Conservation (phyloP, 2,113 vertebrate genomes). For the Trichomycterus rosablanca region DNA sequence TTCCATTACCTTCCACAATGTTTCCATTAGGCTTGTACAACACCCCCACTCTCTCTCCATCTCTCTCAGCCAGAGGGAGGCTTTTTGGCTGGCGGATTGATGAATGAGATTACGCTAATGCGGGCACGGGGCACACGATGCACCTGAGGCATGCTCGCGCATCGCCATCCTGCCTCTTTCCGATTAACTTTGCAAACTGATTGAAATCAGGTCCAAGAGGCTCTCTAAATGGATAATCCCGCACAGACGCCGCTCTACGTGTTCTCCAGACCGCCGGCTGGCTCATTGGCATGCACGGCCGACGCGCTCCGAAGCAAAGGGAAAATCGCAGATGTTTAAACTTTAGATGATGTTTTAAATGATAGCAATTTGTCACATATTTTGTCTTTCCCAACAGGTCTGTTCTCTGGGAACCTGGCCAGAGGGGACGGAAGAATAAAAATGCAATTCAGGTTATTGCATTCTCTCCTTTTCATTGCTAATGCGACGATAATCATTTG, state of each 20-base stretch:
- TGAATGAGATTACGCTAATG: conserved; percentile 46
- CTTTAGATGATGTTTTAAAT: conserved; percentile 19
- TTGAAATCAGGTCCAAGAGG: conserved; percentile 37
- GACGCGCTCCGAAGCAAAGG: background rate
- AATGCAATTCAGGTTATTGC: background rate
- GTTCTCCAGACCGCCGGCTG: conserved; percentile 11
- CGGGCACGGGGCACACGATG: conserved; percentile 21
- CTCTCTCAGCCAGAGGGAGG: conserved; percentile 9
- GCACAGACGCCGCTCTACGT: conserved; percentile 25
- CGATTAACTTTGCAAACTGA: conserved; percentile 40
- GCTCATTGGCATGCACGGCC: conserved; percentile 11
- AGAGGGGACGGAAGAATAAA: background rate
- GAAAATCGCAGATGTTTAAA: conserved; percentile 20
- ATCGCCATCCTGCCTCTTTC: conserved; percentile 32
- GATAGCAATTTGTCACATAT: conserved; percentile 19
- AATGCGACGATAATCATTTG: conserved; percentile 20
- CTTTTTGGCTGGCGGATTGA: conserved; percentile 38
- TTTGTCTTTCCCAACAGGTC: background rate
- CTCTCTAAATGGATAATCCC: conserved; percentile 36
- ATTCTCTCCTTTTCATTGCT: conserved; percentile 1
- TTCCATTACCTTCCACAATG: conserved; percentile 11
- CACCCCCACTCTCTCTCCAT: background rate
- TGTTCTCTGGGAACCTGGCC: background rate
- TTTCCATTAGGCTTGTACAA: conserved; percentile 26
- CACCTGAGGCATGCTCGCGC: conserved; percentile 40